Evolutionary conservation across 2,888 invertebrate species (phyloP), one percentile per base, ranked within the genome.

Genomic region (Epirrita christyi): DNA sequence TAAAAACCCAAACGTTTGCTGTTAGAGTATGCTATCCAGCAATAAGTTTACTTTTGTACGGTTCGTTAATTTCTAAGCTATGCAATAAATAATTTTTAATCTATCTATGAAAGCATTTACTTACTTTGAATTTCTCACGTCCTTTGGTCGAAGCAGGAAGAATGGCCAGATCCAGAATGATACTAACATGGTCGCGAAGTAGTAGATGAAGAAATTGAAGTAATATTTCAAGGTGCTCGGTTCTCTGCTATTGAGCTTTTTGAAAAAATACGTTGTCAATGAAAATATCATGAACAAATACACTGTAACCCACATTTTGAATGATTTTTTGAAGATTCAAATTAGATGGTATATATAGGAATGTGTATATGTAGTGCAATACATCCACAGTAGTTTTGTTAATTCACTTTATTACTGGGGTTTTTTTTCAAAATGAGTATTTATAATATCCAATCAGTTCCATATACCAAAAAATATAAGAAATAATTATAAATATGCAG

Each of bases 51-150:
- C n/a, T n/a, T n/a, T n/a, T n/a, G n/a, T n/a, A n/a, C n/a, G n/a
- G n/a, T n/a, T n/a, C n/a, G n/a, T n/a, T n/a, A n/a, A n/a, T n/a
- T n/a, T n/a, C n/a, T n/a, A n/a, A n/a, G n/a, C n/a, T 21, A 21
- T 21, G 21, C 21, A 21, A 21, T 21, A 21, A 21, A 21, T 2
- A 4, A 21, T 21, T 21, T 3, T 21, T 4, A 21, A 3, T 21
- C 21, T 21, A 21, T 21, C n/a, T n/a, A 4, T 2, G 21, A 32
- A 32, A 32, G 13, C 49, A n/a, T 5, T 14, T 52, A 89, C 90
- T 88, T 74, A 92, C 92, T 78, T 78, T 13, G 83, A 71, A 71
- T 93, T 93, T 49, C 71, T 79, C 7, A 89, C 84, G 68, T 81
- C 78, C 64, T 67, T 83, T 1, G 88, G 86, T 2, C 72, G 76